Evolutionary conservation across 2,888 invertebrate genomes (phyloP), one percentile per base, ranked within the genome.

Genomic region (Callyntrura guangdongensis): DNA sequence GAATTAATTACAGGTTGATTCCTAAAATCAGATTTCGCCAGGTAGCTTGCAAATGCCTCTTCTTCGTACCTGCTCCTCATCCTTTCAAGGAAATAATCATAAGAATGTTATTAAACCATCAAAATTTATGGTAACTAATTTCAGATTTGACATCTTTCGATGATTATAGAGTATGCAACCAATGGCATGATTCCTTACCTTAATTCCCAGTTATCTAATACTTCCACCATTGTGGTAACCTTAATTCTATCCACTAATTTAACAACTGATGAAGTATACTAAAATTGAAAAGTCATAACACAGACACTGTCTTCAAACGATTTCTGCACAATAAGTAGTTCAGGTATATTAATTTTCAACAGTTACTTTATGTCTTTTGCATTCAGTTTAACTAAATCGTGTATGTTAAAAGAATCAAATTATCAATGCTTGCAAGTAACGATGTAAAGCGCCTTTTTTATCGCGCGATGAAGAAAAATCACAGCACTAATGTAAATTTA

Each of bases 11-110:
- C 79, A 53, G 85, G 86, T 79, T 77, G 84, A 79, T 49, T 72
- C 59, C 88, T 82, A 59, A 59, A 88, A 47, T 88, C 88, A 36
- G 88, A 69, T 59, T 82, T 81, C 59, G 59, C 82, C 6, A 88
- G 69, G 72, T 88, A 88, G 56, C 59, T 82, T 3, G 69, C 59
- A 27, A 88, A 88, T n/a, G 88, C 49, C 8, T 91, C 86, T 20
- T 91, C 92, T 49, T 93, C 91, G 67, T 91, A 91, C 49, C 91
- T 91, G 59, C 86, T 93, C 84, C 93, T 88, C 93, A 93, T 93
- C 83, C 91, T 92, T 25, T 14, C 77, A 87, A 56, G 69, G 11
- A 36, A 36, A 36, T 4, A 36, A 36, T 36, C 3, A 36, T 69
- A 8, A 14, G 6, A 27, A 14, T 14, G 3, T 27, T 14, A 69